Evolutionary conservation across 2,888 invertebrate genomes (phyloP).

Genomic region (Hypomecis atomaria): DNA sequence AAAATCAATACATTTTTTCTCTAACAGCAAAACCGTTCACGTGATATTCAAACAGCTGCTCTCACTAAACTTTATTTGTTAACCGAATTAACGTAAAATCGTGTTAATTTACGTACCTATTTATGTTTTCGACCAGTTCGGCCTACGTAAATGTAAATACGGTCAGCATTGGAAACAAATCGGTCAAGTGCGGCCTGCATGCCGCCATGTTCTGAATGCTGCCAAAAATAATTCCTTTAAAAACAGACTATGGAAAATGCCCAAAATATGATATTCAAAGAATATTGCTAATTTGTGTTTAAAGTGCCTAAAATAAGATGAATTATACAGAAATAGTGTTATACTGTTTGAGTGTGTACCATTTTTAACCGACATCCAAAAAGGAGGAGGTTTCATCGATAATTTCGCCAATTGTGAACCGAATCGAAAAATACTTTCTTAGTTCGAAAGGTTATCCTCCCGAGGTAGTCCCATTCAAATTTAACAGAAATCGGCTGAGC

Average conservation of each 20-base stretch:
- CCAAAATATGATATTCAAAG: background rate
- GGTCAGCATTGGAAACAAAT: conserved; percentile 28
- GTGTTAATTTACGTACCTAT: background rate
- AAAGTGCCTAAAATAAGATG: background rate
- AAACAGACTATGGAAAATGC: conserved; percentile 1
- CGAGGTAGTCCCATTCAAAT: no score
- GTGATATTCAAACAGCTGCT: no score
- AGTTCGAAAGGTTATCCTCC: no score
- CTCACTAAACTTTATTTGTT: background rate
- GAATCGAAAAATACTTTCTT: no score
- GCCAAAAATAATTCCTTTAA: conserved; percentile 23
- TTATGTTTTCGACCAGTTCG: background rate
- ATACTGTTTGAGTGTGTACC: no score
- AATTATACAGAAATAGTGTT: no score
- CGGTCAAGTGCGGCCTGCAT: conserved; percentile 31
- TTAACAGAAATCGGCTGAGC: no score
- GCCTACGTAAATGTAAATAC: conserved; percentile 24
- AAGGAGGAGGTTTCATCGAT: no score
- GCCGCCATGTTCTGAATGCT: conserved; percentile 20
- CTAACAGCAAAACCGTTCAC: no score
- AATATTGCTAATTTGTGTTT: background rate
- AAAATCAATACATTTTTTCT: no score
- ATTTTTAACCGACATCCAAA: no score
- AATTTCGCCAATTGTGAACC: no score
- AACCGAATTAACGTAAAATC: background rate